A percentile compares a stretch with the other conserved stretches of the same genome.
Conservation (phyloP, 2,113 vertebrate species). For the Apteryx mantelli region DNA sequence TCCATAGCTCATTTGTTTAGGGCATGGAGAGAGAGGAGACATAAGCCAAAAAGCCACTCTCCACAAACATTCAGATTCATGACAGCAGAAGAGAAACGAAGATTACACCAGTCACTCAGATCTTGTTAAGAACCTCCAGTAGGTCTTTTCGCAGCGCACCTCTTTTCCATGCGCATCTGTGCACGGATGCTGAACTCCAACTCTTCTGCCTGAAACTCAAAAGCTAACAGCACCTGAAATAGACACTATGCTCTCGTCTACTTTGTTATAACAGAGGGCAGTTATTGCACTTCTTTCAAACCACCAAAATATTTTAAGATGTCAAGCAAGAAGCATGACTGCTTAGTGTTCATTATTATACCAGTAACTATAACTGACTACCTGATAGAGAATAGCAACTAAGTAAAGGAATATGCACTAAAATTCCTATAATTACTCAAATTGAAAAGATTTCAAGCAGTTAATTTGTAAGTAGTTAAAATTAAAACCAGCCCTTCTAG, state of each 20-base stretch:
- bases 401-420: not conserved
- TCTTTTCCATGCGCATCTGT: not conserved
- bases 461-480: not conserved
- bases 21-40: not conserved
- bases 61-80: not conserved
- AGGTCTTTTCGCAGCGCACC: not conserved
- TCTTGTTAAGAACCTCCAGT: not conserved
- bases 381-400: not conserved
- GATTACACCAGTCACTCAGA: not conserved
- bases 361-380: not conserved
- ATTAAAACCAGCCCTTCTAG: not conserved
- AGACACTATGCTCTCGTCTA: not conserved
- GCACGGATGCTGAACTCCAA: not conserved
- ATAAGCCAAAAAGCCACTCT: not conserved
- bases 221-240: not conserved
- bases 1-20: not conserved
- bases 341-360: not conserved
- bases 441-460: not conserved
- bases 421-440: not conserved
- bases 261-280: not conserved
- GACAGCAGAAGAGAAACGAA: not conserved
- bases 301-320: not conserved
- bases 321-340: not conserved
- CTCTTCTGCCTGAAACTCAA: not conserved
- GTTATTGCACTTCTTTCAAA: not conserved